Evolutionary conservation across 2,113 vertebrate species (phyloP), one percentile per base, ranked within the genome.

Genomic region (Oncorhynchus nerka): DNA sequence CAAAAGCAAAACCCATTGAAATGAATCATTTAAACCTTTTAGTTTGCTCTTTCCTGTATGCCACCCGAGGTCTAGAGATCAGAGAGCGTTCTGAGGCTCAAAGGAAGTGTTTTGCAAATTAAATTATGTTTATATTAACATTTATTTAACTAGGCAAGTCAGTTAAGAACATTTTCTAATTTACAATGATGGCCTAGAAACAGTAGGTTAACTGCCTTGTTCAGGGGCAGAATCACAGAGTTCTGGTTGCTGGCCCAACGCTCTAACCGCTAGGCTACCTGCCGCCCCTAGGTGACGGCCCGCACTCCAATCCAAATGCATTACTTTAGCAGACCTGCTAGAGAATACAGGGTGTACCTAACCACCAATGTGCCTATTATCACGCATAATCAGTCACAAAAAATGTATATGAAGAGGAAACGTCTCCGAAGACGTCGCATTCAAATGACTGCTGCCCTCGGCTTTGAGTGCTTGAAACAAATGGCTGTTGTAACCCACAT

Each of bases 401-500:
- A 77, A 82, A 85, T 64, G 49, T 24, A 68, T 72, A 55, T 79
- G 71, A 4, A 2, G 81, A 76, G 79, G 75, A 39, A 67, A 70
- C 67, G 75, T 76, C 78, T 22, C 12, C 73, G 84, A 83, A 78
- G 80, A 73, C 70, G 70, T 68, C 0, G 76, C 82, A 84, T 85
- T 87, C 79, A 88, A 81, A 90, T 87, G 85, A 80, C 84, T 87
- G 84, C 83, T 84, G 82, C 83, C 85, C 71, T 76, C 39, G 73
- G 82, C 88, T 91, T 45, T 59, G 81, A 92, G 90, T 34, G 79
- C 89, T 83, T 86, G 81, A 90, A 88, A 86, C 84, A 39, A 57
- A 79, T 87, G 84, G 89, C 85, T 81, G 86, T 90, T 91, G 90
- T 87, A 90, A 90, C 85, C 87, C 84, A 90, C 89, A 90, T 91